A percentile compares a stretch with the other conserved stretches of the same genome.
phyloP scores from a whole-genome alignment of 53 echinoderm and acorn worm genomes.

The Hippasteria phrygiana region DNA sequence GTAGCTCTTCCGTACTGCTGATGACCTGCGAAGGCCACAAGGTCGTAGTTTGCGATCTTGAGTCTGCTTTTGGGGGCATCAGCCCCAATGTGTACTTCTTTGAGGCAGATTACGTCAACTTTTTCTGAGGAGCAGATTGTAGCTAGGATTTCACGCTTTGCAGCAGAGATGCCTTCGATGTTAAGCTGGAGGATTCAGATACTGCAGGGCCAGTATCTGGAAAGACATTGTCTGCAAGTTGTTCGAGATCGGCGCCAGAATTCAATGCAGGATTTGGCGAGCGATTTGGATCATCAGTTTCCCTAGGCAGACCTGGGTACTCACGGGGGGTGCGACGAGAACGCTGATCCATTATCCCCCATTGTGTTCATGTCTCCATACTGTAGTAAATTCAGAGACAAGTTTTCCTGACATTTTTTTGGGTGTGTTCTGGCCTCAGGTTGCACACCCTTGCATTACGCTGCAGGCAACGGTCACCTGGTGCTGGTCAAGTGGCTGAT shows the following conservation, averaged over 20 bases:
- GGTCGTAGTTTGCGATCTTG: conserved; percentile 5
- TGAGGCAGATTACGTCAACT: conserved; percentile 3
- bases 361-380: too few relatives aligned
- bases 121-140: conserved; percentile 11
- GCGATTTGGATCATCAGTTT: too few relatives aligned
- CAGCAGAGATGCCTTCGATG: conserved; percentile 45
- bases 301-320: too few relatives aligned
- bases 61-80: neutral
- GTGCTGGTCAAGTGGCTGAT: conserved; percentile 91
- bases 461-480: conserved; percentile 91
- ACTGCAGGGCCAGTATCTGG: conserved; percentile 22
- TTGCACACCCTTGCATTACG: conserved; percentile 87
- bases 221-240: conserved; percentile 21
- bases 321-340: too few relatives aligned
- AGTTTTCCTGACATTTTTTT: too few relatives aligned
- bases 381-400: too few relatives aligned
- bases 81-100: too few relatives aligned
- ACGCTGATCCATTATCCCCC: too few relatives aligned
- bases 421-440: conserved; percentile 72
- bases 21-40: conserved; percentile 27
- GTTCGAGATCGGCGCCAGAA: conserved; percentile 3
- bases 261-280: too few relatives aligned
- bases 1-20: conserved; percentile 40
- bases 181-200: neutral
- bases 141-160: conserved; percentile 29